Percentiles rank a stretch among this genome's conserved stretches.
phyloP scores from a whole-genome alignment of 2,113 vertebrate species.

The Sylvia atricapilla region DNA sequence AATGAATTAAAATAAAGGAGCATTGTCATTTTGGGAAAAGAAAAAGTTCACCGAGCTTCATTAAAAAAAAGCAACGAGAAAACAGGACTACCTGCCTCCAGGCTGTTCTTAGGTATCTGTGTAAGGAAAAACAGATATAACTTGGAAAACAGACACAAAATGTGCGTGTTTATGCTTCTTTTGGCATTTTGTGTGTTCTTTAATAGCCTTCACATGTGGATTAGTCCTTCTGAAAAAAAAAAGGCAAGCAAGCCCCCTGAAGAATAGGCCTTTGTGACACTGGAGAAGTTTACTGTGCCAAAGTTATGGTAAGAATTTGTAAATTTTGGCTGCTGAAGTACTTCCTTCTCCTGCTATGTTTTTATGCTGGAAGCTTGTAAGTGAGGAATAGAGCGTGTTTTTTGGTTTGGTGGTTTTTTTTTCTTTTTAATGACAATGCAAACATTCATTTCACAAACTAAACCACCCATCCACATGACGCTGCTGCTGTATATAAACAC shows the following conservation, averaged over 20 bases:
- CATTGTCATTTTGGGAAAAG: not conserved
- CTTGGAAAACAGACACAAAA: not conserved
- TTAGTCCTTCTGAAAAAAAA: constrained; percentile 3
- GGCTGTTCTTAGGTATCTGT: not conserved
- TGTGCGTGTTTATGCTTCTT: not conserved
- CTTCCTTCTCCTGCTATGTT: constrained; percentile 62
- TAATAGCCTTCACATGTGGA: constrained; percentile 55
- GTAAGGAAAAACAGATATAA: not conserved
- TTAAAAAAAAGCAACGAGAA: not conserved
- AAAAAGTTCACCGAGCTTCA: not conserved
- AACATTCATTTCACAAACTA: constrained; percentile 59
- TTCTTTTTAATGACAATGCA: constrained; percentile 46
- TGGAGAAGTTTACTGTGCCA: constrained; percentile 46
- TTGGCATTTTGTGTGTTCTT: constrained; percentile 13
- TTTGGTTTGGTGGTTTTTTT: not conserved
- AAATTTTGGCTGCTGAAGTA: constrained; percentile 62
- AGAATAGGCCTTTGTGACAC: constrained; percentile 68
- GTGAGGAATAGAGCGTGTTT: constrained; percentile 17
- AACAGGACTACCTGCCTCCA: not conserved
- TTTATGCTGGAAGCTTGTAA: constrained; percentile 31
- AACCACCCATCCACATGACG: not conserved
- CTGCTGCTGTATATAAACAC: constrained; percentile 45
- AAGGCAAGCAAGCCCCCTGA: constrained; percentile 5
- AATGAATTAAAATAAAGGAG: constrained; percentile 4
- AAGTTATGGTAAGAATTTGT: constrained; percentile 74